Conservation (phyloP, 2,888 invertebrate genomes). For the Synanthedon myopaeformis region DNA sequence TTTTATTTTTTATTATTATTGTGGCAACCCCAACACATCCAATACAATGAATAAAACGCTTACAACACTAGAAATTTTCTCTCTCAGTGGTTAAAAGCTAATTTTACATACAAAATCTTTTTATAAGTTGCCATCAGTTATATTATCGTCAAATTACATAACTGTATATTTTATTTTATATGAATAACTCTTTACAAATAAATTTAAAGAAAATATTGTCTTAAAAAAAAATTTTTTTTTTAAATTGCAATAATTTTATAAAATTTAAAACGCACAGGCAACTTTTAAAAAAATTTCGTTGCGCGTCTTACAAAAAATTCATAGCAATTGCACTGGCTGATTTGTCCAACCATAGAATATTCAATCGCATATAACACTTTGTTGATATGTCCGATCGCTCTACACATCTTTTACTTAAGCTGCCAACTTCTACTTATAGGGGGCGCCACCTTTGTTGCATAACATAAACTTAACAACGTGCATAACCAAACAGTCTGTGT, state of each 20-base stretch:
- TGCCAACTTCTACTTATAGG: too few relatives aligned
- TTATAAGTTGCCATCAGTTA: too few relatives aligned
- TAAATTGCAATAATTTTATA: too few relatives aligned
- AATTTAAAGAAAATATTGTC: too few relatives aligned
- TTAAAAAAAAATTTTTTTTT: too few relatives aligned
- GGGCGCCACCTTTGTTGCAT: too few relatives aligned
- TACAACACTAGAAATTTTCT: conserved; percentile 53
- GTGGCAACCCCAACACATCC: conserved; percentile 44
- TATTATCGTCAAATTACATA: too few relatives aligned
- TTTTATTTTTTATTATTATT: conserved; percentile 9
- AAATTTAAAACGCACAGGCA: not conserved
- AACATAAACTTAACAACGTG: too few relatives aligned
- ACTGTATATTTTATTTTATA: too few relatives aligned
- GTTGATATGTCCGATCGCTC: conserved; percentile 6
- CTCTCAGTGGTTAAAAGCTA: conserved; percentile 55
- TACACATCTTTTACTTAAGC: not conserved
- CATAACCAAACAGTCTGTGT: too few relatives aligned
- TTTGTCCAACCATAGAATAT: not conserved
- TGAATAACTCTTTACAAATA: too few relatives aligned
- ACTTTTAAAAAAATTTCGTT: not conserved
- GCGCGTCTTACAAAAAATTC: conserved; percentile 15
- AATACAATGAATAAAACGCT: conserved; percentile 32
- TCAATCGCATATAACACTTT: not conserved
- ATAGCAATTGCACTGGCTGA: conserved; percentile 31
- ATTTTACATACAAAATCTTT: not conserved